Evolutionary conservation across 2,797 vertebrate species (phyloP), one percentile per base, ranked within the genome.

Genomic region (Gastrophryne carolinensis): DNA sequence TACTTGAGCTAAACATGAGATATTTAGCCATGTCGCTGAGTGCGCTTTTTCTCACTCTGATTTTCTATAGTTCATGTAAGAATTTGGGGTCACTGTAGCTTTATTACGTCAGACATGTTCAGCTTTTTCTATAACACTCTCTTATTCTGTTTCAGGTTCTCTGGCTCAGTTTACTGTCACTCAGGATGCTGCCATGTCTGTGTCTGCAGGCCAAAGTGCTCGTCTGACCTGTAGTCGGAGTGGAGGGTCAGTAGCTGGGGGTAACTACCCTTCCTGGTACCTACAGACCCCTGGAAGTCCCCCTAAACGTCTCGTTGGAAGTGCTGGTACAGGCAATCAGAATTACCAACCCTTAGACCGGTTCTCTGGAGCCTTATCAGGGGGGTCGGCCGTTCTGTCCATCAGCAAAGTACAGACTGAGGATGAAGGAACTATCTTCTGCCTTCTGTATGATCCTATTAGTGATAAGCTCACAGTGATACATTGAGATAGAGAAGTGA

Each of bases 401-500:
- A 70, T 83, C 75, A 11, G 19, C 56, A 76, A 29, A 4, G 53
- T 52, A 6, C 71, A 71, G 61, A 3, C 35, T 0, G 2, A 49
- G 35, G 79, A 80, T 0, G n/a, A 81, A 49, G 75, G 54, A 2
- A 6, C 27, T 23, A 79, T 77, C 60, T 73, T 13, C 72, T 81
- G 62, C 72, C 30, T 4, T 9, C 1, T 3, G 3, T 63, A 6
- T n/a, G n/a, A n/a, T n/a, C n/a, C n/a, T n/a, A 0, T 10, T 2
- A 74, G 10, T 19, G 10, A 7, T 6, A 4, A 2, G 44, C 2
- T 5, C 64, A 67, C 65, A 54, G 8, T 67, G 34, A 15, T 26
- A 17, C 3, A 39, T 6, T 19, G 5, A 57, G 13, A 5, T 4
- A 53, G 39, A 5, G 27, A 32, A 15, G 15, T 30, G 53, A 7